Base-by-base conservation (phyloP, 2,888 invertebrate species). In the Crematogaster levior region DNA sequence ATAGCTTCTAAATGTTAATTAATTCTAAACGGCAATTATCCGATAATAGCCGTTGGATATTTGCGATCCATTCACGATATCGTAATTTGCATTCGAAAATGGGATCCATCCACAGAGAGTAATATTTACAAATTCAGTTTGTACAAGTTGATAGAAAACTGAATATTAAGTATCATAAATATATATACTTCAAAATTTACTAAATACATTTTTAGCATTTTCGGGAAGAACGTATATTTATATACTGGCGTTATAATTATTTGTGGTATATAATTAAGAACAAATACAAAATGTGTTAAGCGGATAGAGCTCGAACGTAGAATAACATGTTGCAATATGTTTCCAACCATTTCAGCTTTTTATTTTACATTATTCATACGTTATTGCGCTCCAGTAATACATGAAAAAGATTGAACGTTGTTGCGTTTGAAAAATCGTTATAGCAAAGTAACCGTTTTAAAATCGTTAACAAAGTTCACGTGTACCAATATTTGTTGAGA, bases 1-100 rank as follows among this genome's bases (percentile, higher is more conserved):
- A 46, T 70, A 70, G 24, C n/a, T 79, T 70, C 56, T 68, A 79
- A 79, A 79, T 70, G 74, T 74, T 74, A 79, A 77, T 77, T 68
- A 77, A 77, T 77, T 77, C 68, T 68, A 79, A 79, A 56, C 40
- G 21, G 56, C 56, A 79, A 79, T 79, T 68, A 79, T 70, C 68
- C 66, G 68, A 68, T 68, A 77, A 77, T 68, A 56, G 56, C 56
- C 56, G 21, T n/a, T 46, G 43, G 43, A 79, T 56, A 43, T 68
- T 56, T 74, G 61, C 74, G 53, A 48, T 77, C 21, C 53, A 43
- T 68, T 77, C 43, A 30, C 30, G 27, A 77, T 68, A 53, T 77
- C 37, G 37, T 30, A 66, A 77, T 77, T 77, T 77, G 68, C 40
- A 43, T 56, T 53, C 30, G 77, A 77, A 66, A 77, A 77, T 77